Evolutionary conservation across 2,888 invertebrate genomes (phyloP), one percentile per base, ranked within the genome.

Genomic region (Cantharis rustica): DNA sequence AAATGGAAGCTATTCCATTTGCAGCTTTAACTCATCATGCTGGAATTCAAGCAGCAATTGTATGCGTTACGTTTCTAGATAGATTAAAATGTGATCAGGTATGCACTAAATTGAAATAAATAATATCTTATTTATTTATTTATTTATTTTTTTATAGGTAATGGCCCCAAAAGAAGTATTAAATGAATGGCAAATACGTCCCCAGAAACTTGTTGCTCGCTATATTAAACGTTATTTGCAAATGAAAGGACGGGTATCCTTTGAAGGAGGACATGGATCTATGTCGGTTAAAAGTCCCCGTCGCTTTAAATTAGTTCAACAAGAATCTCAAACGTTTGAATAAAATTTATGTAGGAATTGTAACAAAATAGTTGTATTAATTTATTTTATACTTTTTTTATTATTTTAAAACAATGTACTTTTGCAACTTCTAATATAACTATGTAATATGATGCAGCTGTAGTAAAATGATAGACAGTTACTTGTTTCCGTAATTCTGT

Each of bases 1-100:
- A 99, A 90, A 98, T 98, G 98, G 99, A 99, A 89, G 95, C 96
- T 61, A 91, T 96, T 10, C 95, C 96, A 13, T 98, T 99, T 87
- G 96, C 98, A 0, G 97, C 98, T 1, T 92, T 98, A 72, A 98
- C 97, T 23, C 95, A 96, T 87, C 95, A 96, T 87, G 98, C 98
- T 10, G 96, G 97, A 13, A 95, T 98, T 81, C 94, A 93, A 87
- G 95, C 97, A 0, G 97, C 96, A n/a, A 95, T 98, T 47, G 92
- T 98, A 23, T 99, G 98, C 87, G 98, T 98, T 71, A 94, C 98
- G 0, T 88, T 99, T 31, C 90, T 99, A 71, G 97, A 99, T 89
- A 92, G 99, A 80, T 92, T 98, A 63, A 94, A 96, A 86, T 96
- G 97, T 20, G 99, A 99, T 89, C 98, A 98, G 93, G 95, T 98